Evolutionary conservation across 2,113 vertebrate genomes (phyloP).

Genomic region (Hymenochirus boettgeri): DNA sequence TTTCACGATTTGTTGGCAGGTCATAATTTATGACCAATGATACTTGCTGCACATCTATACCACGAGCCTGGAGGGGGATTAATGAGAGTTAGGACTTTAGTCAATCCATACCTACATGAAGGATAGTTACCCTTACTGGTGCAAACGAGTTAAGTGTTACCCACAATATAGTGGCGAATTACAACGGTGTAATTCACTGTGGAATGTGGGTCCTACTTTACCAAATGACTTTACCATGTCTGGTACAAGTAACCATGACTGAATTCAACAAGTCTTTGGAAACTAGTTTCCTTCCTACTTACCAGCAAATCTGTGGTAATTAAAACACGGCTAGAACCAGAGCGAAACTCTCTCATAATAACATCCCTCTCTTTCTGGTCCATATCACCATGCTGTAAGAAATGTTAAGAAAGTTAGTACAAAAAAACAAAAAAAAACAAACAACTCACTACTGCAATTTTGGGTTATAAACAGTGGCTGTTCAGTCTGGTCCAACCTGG

Average conservation of each 20-base stretch:
- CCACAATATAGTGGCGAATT: slow-evolving; percentile 70
- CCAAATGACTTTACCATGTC: slow-evolving; percentile 66
- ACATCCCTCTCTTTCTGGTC: slow-evolving; percentile 97
- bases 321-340: slow-evolving; percentile 90
- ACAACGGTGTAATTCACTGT: slow-evolving; percentile 69
- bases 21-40: slow-evolving; percentile 98
- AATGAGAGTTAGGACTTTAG: neutral
- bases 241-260: slow-evolving; percentile 59
- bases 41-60: slow-evolving; percentile 97
- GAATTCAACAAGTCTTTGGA: slow-evolving; percentile 57
- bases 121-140: too few relatives aligned
- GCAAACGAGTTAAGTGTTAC: too few relatives aligned
- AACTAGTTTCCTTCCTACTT: slow-evolving; percentile 44
- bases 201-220: slow-evolving; percentile 73
- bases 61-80: slow-evolving; percentile 78
- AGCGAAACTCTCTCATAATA: slow-evolving; percentile 96
- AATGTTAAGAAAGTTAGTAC: slow-evolving; percentile 22
- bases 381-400: slow-evolving; percentile 90
- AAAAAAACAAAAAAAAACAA: too few relatives aligned
- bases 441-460: too few relatives aligned
- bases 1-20: slow-evolving; percentile 97
- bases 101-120: too few relatives aligned
- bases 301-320: slow-evolving; percentile 98
- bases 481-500: too few relatives aligned
- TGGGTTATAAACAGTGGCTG: too few relatives aligned